Evolutionary conservation across 2,113 vertebrate genomes (phyloP), one percentile per base, ranked within the genome.

Genomic region (Notarius quadriscutis): DNA sequence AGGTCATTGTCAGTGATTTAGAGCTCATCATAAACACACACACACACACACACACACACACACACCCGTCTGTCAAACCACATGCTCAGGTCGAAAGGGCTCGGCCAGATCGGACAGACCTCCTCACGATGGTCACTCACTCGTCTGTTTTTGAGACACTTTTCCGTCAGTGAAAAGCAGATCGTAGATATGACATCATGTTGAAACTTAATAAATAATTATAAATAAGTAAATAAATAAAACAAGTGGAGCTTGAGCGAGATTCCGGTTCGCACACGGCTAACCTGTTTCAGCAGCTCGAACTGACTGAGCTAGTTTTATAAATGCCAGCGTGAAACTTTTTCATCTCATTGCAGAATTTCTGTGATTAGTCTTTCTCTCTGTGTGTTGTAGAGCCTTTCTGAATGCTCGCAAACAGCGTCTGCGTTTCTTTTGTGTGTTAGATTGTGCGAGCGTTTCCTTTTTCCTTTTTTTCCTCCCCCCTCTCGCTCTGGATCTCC

Each of bases 1-100:
- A 93, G 48, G 83, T 91, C 91, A 91, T 91, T 90, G 92, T 90
- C 87, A 55, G 88, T 83, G 91, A 89, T 96, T 97, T 96, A 96
- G 97, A 97, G 97, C 95, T 98, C 96, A 95, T 95, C 95, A 96
- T 96, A 95, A 94, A 77, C 82, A 84, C 81, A 88, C 88, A 83
- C 84, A 89, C 80, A 86, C 67, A 82, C 77, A 87, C 85, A 79
- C 81, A 87, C 60, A 89, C 88, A 67, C 88, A 88, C 86, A 50
- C 2, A 22, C 84, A 81, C 82, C 81, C 86, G 63, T 69, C 82
- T 34, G 63, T 78, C 75, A 78, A 78, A 84, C 82, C 82, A 69
- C 65, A 84, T 84, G 82, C 82, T 84, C 58, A 86, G 84, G 84
- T 65, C 41, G 81, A 58, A 30, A 81, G 85, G 60, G 74, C 69